Conservation (phyloP, 2,113 vertebrate genomes). For the Callorhinus ursinus region DNA sequence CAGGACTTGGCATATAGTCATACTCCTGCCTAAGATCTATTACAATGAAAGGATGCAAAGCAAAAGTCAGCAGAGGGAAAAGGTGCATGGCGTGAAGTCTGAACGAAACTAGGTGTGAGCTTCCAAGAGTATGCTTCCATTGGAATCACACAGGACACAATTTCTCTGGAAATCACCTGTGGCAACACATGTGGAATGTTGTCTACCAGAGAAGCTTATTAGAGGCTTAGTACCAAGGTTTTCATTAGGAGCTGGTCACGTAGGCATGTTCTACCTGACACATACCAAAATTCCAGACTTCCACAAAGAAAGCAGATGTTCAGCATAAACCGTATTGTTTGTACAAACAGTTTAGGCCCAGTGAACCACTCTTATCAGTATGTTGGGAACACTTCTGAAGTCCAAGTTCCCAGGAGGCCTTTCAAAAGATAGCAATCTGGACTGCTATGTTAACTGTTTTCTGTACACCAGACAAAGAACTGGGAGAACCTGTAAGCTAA, state of each 20-base stretch:
- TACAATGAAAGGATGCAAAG: slow-evolving; percentile 5
- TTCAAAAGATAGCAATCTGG: background rate
- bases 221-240: background rate
- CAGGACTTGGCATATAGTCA: background rate
- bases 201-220: background rate
- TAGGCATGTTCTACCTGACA: background rate
- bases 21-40: background rate
- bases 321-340: background rate
- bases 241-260: background rate
- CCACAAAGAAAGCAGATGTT: background rate
- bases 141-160: background rate
- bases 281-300: background rate
- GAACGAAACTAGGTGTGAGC: background rate
- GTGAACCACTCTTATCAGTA: background rate
- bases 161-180: slow-evolving; percentile 4
- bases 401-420: background rate
- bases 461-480: background rate
- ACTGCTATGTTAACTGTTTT: slow-evolving; percentile 2
- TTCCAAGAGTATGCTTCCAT: background rate
- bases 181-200: background rate
- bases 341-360: background rate
- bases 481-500: background rate
- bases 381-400: background rate
- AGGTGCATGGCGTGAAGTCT: background rate
- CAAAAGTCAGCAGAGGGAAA: background rate